These are phyloP conservation scores for Vanessa atalanta DNA, from an alignment of 1,140 invertebrate species.

Conservation along the genomic window DNA sequence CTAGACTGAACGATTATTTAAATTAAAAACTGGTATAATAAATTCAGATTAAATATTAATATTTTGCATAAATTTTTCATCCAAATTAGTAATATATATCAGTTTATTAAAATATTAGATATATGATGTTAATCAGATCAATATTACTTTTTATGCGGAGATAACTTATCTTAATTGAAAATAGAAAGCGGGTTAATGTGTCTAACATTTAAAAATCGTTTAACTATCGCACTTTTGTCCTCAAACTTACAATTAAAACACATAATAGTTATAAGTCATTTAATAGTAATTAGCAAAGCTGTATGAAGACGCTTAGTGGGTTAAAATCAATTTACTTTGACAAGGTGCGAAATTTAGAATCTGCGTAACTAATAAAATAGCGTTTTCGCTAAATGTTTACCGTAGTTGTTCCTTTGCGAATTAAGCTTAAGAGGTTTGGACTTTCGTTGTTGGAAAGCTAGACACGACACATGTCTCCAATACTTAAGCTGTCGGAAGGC, in stretches of 20 bases:
- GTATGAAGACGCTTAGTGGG: neutral
- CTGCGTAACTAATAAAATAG: conserved; percentile 21
- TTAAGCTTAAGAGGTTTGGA: conserved; percentile 26
- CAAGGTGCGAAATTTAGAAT: neutral
- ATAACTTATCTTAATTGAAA: neutral
- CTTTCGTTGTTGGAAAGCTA: conserved; percentile 38
- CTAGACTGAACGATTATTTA: too few species aligned
- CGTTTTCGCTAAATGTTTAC: conserved; percentile 25
- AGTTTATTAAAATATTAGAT: neutral
- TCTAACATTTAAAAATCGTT: too few species aligned
- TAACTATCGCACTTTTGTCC: too few species aligned
- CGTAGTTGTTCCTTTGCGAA: conserved; percentile 26
- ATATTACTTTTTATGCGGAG: neutral
- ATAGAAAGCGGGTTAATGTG: neutral
- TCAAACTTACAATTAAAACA: too few species aligned
- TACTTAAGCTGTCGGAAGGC: conserved; percentile 29
- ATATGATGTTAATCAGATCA: neutral
- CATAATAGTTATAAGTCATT: neutral
- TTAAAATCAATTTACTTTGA: conserved; percentile 3
- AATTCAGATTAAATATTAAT: too few species aligned
- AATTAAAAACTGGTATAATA: too few species aligned
- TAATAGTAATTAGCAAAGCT: neutral
- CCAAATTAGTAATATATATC: too few species aligned
- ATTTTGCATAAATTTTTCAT: too few species aligned
- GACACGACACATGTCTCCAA: conserved; percentile 21